Evolutionary conservation across 53 echinoderm and acorn worm species (phyloP), one percentile per base, ranked within the genome.

Genomic region (Luidia sarsii): DNA sequence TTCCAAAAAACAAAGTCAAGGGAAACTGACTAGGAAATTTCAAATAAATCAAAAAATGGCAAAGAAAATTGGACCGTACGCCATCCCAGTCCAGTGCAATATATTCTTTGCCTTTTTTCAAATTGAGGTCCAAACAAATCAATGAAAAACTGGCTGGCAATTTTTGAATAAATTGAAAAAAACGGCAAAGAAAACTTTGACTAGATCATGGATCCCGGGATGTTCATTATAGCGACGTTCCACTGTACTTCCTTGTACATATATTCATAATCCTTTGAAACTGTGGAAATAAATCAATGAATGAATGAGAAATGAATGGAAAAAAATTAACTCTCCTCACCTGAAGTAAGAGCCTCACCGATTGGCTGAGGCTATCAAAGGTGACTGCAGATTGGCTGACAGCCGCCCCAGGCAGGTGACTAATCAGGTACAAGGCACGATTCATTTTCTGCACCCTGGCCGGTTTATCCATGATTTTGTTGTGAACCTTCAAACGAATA

Each of bases 281-380:
- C n/a, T n/a, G n/a, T n/a, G n/a, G n/a, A n/a, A n/a, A n/a, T n/a
- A n/a, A n/a, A n/a, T n/a, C n/a, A n/a, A n/a, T 49, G 19, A 43
- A 43, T 23, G 8, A 14, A 18, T 20, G 15, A 21, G 29, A 62
- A 4, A 62, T 38, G 37, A 8, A 50, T 70, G 2, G 24, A 20
- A 20, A 57, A 65, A 19, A n/a, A n/a, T n/a, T n/a, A n/a, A 3
- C n/a, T 35, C 35, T 33, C 50, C 73, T 67, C 28, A 92, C 92
- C 86, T 89, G 82, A 2, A 92, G 79, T 63, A 92, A 55, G 34
- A 92, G 34, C 60, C 88, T 86, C 37, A 48, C 53, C 27, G 92
- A 85, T 64, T 89, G 80, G 51, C 75, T 51, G 7, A 92, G 77
- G 25, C 81, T 49, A 48, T 80, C 82, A 77, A 89, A 86, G 41